Conservation (phyloP, 2,888 invertebrate species). For the Pristionchus arcanus region DNA sequence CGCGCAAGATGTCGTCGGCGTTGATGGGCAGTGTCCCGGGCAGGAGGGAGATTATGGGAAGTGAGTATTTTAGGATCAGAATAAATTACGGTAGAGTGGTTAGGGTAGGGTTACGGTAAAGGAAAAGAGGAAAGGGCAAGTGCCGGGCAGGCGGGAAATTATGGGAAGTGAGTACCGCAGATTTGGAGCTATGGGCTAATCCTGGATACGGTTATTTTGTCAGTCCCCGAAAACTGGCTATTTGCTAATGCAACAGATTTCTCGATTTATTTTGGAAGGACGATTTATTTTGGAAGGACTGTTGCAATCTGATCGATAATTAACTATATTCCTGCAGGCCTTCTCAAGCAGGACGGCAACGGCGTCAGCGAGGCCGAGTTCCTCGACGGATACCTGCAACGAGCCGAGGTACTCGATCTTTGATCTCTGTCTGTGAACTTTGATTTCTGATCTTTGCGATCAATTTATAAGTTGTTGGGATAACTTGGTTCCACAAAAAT, state of each 20-base stretch:
- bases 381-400: not conserved
- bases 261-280: not conserved
- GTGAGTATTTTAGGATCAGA: not conserved
- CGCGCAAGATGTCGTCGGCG: constrained; percentile 20
- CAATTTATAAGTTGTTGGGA: too few species aligned
- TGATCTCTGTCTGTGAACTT: not conserved
- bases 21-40: not conserved
- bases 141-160: constrained; percentile 1
- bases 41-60: constrained; percentile 19
- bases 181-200: too few species aligned
- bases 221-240: not conserved
- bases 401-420: constrained; percentile 16
- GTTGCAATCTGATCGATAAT: not conserved
- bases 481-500: too few species aligned
- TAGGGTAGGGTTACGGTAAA: too few species aligned
- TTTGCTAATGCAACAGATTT: not conserved
- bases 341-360: constrained; percentile 41
- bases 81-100: not conserved
- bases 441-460: not conserved
- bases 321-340: not conserved
- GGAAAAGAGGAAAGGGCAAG: too few species aligned
- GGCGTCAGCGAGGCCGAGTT: constrained; percentile 17
- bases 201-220: not conserved
- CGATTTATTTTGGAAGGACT: too few species aligned
- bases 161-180: constrained; percentile 32